These are phyloP conservation scores for Taxidea taxus DNA, from an alignment of 2,113 vertebrate genomes.

Conservation along the genomic window DNA sequence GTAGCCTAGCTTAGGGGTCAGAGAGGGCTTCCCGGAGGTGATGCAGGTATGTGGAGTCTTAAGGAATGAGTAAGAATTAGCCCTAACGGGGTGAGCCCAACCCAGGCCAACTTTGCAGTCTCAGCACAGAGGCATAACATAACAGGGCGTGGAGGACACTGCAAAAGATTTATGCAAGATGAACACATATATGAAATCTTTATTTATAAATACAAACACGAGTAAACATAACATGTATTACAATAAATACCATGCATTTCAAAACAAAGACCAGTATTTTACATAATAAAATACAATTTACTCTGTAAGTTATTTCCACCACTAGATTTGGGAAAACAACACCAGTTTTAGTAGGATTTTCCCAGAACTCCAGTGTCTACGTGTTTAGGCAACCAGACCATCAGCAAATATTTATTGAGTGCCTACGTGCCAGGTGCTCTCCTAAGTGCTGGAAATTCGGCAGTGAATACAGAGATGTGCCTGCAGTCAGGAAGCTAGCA, in stretches of 20 bases:
- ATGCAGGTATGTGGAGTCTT: neutral
- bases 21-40: neutral
- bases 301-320: neutral
- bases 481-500: neutral
- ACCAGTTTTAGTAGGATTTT: neutral
- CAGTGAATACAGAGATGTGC: neutral
- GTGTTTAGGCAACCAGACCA: neutral
- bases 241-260: neutral
- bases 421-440: neutral
- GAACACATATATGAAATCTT: neutral
- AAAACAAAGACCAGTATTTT: neutral
- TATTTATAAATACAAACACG: neutral
- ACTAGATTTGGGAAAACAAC: neutral
- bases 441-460: neutral
- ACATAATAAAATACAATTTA: neutral
- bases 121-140: neutral
- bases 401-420: neutral
- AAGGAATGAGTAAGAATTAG: neutral
- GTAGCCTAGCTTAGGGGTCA: neutral
- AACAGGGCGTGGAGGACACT: neutral
- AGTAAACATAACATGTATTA: neutral
- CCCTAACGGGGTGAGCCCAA: neutral
- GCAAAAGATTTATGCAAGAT: neutral
- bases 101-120: neutral
- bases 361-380: neutral